Evolutionary conservation across 2,888 invertebrate genomes (phyloP).

Genomic region (Endomychus coccineus): DNA sequence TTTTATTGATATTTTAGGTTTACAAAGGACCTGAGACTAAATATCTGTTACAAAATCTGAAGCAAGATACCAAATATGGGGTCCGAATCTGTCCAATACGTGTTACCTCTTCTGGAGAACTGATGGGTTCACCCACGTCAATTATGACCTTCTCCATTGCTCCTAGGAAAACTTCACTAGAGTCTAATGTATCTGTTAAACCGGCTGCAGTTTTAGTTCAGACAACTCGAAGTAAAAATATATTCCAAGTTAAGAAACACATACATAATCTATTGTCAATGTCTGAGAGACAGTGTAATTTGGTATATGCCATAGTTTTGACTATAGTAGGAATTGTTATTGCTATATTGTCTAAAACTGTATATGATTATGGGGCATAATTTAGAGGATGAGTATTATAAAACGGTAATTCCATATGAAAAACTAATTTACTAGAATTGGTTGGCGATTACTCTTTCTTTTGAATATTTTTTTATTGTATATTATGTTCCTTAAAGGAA

Average conservation of each 20-base stretch:
- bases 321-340: conserved; percentile 13
- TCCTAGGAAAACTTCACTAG: conserved; percentile 38
- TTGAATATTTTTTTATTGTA: too few relatives aligned
- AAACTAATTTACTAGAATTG: too few relatives aligned
- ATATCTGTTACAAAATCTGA: conserved; percentile 60
- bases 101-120: conserved; percentile 50
- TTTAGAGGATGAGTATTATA: too few relatives aligned
- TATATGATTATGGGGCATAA: conserved; percentile 14
- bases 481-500: too few relatives aligned
- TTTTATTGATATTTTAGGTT: conserved; percentile 55
- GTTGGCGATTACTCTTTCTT: too few relatives aligned
- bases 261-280: conserved; percentile 11
- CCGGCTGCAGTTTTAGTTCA: conserved; percentile 4
- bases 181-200: conserved; percentile 4
- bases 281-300: conserved; percentile 13
- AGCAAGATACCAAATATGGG: conserved; percentile 66
- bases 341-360: conserved; percentile 11
- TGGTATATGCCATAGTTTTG: conserved; percentile 12
- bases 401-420: too few relatives aligned
- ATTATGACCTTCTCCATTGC: conserved; percentile 52
- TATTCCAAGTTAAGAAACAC: conserved; percentile 7
- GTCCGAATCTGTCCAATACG: conserved; percentile 75
- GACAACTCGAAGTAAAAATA: conserved; percentile 7
- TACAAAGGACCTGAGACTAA: conserved; percentile 59
- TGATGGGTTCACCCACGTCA: conserved; percentile 66